Conservation (phyloP, 2,113 vertebrate species). For the Syrrhaptes paradoxus region DNA sequence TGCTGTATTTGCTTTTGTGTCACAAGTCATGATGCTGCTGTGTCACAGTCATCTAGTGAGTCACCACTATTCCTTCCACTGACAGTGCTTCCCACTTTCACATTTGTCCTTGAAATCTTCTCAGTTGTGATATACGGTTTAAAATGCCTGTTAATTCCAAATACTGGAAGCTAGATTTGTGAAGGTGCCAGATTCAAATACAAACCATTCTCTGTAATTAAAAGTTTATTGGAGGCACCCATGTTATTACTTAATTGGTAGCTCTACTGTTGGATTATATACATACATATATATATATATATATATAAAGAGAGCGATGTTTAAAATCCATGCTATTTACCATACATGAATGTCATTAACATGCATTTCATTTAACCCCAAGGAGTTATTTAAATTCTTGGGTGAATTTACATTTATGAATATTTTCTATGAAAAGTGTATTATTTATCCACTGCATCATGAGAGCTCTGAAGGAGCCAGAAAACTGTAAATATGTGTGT, state of each 20-base stretch:
- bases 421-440: conserved; percentile 45
- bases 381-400: conserved; percentile 58
- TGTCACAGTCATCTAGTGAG: neutral
- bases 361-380: conserved; percentile 58
- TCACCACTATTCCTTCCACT: neutral
- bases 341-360: conserved; percentile 38
- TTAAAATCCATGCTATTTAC: conserved; percentile 49
- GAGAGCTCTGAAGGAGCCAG: conserved; percentile 2
- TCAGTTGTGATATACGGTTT: rapidly evolving
- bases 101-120: neutral
- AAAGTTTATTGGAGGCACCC: conserved; percentile 18
- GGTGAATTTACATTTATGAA: conserved; percentile 63
- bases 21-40: neutral
- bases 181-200: neutral
- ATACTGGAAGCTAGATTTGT: neutral
- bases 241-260: conserved; percentile 51
- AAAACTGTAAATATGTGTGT: neutral
- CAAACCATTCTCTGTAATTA: conserved; percentile 40
- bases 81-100: neutral
- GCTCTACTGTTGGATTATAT: conserved; percentile 25
- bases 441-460: conserved; percentile 35
- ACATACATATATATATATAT: conserved; percentile 27
- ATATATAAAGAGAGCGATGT: neutral
- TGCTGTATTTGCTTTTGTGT: neutral
- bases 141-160: neutral